Conservation (phyloP, 2,888 invertebrate species). For the Netelia inedita region DNA sequence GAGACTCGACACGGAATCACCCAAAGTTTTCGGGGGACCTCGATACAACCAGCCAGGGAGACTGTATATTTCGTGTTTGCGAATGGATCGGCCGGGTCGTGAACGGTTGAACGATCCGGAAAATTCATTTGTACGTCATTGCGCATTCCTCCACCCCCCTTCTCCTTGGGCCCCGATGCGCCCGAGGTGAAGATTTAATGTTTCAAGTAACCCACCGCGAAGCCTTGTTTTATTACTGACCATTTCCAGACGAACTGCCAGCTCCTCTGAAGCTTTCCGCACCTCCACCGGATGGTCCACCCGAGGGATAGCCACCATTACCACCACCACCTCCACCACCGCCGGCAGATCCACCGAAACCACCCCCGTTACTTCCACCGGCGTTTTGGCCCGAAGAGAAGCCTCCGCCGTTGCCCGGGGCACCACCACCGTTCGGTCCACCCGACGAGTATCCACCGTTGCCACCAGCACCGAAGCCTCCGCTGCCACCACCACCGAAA, state of each 20-base stretch:
- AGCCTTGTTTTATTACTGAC: conserved; percentile 61
- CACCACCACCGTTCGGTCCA: conserved; percentile 66
- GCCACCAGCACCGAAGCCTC: conserved; percentile 57
- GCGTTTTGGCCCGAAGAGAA: conserved; percentile 71
- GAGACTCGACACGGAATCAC: conserved; percentile 19
- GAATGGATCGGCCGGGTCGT: conserved; percentile 34
- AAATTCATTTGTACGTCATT: conserved; percentile 33
- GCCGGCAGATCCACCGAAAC: conserved; percentile 73
- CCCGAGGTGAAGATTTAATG: conserved; percentile 37
- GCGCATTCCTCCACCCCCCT: background rate
- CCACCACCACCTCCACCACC: conserved; percentile 70
- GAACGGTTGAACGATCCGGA: conserved; percentile 11
- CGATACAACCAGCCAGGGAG: conserved; percentile 1
- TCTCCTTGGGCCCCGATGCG: background rate
- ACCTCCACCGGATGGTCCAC: conserved; percentile 69
- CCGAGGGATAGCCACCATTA: conserved; percentile 72
- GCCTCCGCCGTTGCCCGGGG: conserved; percentile 70
- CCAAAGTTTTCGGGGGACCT: conserved; percentile 42
- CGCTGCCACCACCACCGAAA: conserved; percentile 49
- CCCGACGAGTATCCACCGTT: conserved; percentile 71
- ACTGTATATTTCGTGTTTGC: background rate
- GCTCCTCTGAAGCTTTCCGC: conserved; percentile 66
- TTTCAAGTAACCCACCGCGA: conserved; percentile 29
- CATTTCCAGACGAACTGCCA: conserved; percentile 62
- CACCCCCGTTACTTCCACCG: conserved; percentile 72